Conservation (phyloP, 2,797 vertebrate species). For the Ciconia nigra region DNA sequence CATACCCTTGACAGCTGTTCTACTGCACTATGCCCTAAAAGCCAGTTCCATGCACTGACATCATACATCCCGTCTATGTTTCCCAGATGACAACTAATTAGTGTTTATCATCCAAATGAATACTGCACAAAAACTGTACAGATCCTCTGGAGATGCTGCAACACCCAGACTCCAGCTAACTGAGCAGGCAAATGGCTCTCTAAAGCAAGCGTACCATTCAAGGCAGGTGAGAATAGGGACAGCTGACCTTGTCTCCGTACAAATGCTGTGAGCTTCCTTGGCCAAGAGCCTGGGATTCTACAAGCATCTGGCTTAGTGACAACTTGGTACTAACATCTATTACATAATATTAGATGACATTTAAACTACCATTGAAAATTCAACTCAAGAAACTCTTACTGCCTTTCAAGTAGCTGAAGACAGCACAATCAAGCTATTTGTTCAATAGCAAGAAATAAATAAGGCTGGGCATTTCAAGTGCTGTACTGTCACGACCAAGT, state of each 20-base stretch:
- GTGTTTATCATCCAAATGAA: background rate
- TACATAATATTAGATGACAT: conserved; percentile 1
- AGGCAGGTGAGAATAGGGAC: background rate
- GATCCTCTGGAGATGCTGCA: background rate
- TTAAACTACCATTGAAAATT: conserved; percentile 10
- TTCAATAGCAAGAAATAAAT: background rate
- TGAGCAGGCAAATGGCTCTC: background rate
- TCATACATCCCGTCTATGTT: background rate
- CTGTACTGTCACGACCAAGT: background rate
- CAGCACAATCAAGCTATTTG: background rate
- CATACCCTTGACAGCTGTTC: background rate
- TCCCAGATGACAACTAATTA: background rate
- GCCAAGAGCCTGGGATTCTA: conserved; percentile 42
- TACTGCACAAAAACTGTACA: background rate
- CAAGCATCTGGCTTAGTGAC: conserved; percentile 32
- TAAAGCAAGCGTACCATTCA: background rate
- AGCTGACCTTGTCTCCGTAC: conserved; percentile 15
- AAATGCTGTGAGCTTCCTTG: background rate
- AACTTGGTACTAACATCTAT: conserved; percentile 13
- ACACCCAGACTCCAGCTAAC: background rate
- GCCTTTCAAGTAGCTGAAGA: background rate
- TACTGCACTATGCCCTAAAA: background rate
- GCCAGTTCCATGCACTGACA: background rate
- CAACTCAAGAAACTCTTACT: background rate
- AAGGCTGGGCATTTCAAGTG: background rate